Evolutionary conservation across 2,797 vertebrate species (phyloP), one percentile per base, ranked within the genome.

Genomic region (Kryptopterus vitreolus): DNA sequence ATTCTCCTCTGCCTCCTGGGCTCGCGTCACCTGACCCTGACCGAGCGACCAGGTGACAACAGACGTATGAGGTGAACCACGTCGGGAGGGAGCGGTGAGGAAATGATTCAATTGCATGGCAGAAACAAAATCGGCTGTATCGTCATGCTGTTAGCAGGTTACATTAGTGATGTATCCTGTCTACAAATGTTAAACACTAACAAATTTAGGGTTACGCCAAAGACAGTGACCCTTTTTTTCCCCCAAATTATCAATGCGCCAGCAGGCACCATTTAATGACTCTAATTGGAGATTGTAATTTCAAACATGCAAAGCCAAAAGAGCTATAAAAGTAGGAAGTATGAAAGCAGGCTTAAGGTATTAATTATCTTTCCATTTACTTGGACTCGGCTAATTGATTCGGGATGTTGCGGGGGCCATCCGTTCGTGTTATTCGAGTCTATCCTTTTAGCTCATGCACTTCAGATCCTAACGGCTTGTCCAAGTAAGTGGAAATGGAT

Each of bases 1-100:
- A 96, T 96, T 99, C 95, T 99, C 98, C 95, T 99, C 98, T 82
- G 97, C 97, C 93, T 99, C 98, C 94, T 99, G 98, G 90, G 98
- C 98, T 91, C 98, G 95, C 87, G 97, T 99, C 94, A 99, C 98
- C 96, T 99, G 98, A 95, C 98, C 98, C 98, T 99, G 91, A 91
- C 90, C 88, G 90, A 90, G 85, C 90, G 90, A 88, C 86, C 90
- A 87, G 83, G 89, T n/a, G 83, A 85, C 82, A 82, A 82, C 48
- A 82, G 24, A 71, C 50, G 68, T 29, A 71, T 35, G 68, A 29
- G 69, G 53, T 82, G 75, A 82, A 78, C 76, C 81, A 78, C 66
- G 86, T 76, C 89, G 89, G 88, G 87, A 90, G 89, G 88, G 87
- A 90, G 85, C 86, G 88, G 81, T 87, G 63, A 24, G 61, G 75